Evolutionary conservation across 2,113 vertebrate species (phyloP), one percentile per base, ranked within the genome.

Genomic region (Manacus vitellinus): DNA sequence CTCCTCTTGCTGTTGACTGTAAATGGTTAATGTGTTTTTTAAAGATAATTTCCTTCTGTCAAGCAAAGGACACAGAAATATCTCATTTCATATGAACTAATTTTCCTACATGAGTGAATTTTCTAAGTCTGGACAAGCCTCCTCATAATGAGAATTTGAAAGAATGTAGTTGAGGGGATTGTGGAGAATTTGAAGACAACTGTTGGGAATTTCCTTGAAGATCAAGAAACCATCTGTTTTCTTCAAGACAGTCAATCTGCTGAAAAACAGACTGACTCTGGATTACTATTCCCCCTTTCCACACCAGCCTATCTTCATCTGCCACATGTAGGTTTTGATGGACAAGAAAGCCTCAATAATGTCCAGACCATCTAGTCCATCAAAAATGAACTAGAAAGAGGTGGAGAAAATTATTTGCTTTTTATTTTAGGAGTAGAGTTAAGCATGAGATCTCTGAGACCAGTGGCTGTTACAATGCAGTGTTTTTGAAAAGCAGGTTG

Each of bases 71-170:
- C 52, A 49, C 61, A 78, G 83, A 74, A 91, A 44, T 63, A 59
- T 5, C 58, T 95, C 30, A 70, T 87, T 89, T 87, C 9, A 7
- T 56, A 43, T 67, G 52, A 78, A 81, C 30, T 87, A 3, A 33
- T 94, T 95, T 97, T 87, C 89, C n/a, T 87, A 37, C n/a, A 12
- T 54, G 77, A 68, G 76, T 84, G 61, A 72, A 44, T 94, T 78
- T 66, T 62, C 39, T 77, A 39, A 86, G 80, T 81, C 76, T 94
- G 62, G 54, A 94, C 70, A 79, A 85, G 77, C 73, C 37, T 52
- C 15, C 63, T 90, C 25, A 8, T 84, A 83, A 77, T 44, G 66
- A 92, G 52, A 87, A 74, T 81, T 44, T 67, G 52, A 35, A 94
- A 89, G 44, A 91, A 78, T 46, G 5, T 44, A 61, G 56, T 72